Base-by-base conservation (phyloP, 2,888 invertebrate species). In the Argyra leucocephala region DNA sequence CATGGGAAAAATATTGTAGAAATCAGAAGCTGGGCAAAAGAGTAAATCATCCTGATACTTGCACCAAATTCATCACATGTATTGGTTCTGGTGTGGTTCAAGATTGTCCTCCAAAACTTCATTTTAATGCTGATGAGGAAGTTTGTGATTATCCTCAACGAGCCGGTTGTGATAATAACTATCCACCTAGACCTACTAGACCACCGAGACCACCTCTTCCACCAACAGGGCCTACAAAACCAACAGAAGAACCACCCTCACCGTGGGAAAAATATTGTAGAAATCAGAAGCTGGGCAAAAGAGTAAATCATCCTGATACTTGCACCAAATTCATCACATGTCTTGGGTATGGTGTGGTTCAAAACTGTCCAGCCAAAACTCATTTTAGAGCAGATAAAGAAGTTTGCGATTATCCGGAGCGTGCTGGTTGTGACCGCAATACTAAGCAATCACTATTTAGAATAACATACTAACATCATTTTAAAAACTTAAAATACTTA, bases 241-340 rank as follows among this genome's bases (percentile, higher is more conserved):
- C n/a, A n/a, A n/a, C n/a, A n/a, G n/a, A 64, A 15, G 58, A 69
- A 15, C 69, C 67, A 65, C 69, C 62, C 66, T 67, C n/a, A n/a
- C 31, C 31, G n/a, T n/a, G n/a, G n/a, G n/a, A n/a, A 68, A 63
- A 71, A 71, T 1, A 67, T 70, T 23, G 69, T 64, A 4, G 67
- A 63, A 15, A 71, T n/a, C n/a, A n/a, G n/a, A n/a, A n/a, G n/a
- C n/a, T n/a, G n/a, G 66, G 67, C 2, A 68, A 69, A 22, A 57
- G 65, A 23, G 66, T 76, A n/a, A 72, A 74, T 4, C 73, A 75
- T 66, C 69, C 70, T 23, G 73, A 72, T 15, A 72, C 70, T 3
- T 76, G 76, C 58, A 67, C 66, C 2, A 72, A 72, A 10, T 76
- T 73, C 36, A 72, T 73, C 22, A 67, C 75, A 7, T 76, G 76